These are phyloP conservation scores for Punctoribates punctum DNA, from an alignment of 2,888 invertebrate genomes.

Conservation along the genomic window DNA sequence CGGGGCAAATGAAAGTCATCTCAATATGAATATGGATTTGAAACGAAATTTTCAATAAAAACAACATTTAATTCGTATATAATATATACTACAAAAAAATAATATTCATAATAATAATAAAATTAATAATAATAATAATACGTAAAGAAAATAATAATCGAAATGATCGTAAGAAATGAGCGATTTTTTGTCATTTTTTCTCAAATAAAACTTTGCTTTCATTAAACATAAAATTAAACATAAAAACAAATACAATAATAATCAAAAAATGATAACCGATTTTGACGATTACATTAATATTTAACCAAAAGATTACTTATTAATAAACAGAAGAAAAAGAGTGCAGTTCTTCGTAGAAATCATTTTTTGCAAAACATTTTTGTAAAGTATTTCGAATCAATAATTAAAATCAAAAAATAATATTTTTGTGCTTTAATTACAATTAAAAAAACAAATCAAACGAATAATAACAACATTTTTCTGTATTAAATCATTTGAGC, in stretches of 20 bases:
- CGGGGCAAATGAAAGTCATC: neutral
- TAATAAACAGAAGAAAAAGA: too few relatives aligned
- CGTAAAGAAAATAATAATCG: conserved; percentile 1
- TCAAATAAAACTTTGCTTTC: neutral
- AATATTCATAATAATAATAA: conserved; percentile 14
- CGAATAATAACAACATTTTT: too few relatives aligned
- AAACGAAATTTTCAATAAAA: neutral
- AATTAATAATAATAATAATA: conserved; percentile 11
- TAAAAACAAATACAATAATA: conserved; percentile 37
- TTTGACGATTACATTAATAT: neutral
- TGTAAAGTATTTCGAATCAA: too few relatives aligned
- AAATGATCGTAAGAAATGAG: neutral
- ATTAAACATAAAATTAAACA: neutral
- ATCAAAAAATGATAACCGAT: conserved; percentile 19
- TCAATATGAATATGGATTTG: too few relatives aligned
- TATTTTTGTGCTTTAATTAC: too few relatives aligned
- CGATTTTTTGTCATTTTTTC: neutral
- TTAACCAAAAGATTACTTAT: neutral
- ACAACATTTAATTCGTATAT: conserved; percentile 32
- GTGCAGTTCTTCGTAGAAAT: too few relatives aligned
- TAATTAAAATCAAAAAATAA: too few relatives aligned
- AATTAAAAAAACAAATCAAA: too few relatives aligned
- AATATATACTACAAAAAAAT: neutral
- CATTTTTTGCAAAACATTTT: too few relatives aligned
- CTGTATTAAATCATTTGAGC: too few relatives aligned